These are phyloP conservation scores for Probosciger aterrimus DNA, from an alignment of 2,113 vertebrate genomes.

Conservation along the genomic window DNA sequence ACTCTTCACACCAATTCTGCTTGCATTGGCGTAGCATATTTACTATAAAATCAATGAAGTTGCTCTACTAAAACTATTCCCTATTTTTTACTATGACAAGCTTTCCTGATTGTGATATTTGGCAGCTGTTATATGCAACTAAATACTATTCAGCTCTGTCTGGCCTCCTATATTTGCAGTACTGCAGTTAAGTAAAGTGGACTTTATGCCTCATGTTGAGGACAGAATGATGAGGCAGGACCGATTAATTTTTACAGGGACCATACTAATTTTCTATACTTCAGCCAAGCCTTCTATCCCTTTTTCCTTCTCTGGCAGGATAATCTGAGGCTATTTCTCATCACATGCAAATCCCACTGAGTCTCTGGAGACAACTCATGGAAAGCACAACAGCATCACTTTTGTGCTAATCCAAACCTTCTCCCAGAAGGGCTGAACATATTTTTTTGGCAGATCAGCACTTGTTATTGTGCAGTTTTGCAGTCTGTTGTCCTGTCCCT, in stretches of 20 bases:
- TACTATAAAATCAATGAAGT: neutral
- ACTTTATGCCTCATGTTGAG: neutral
- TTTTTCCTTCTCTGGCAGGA: constrained; percentile 26
- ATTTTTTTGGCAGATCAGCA: constrained; percentile 29
- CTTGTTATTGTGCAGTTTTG: constrained; percentile 31
- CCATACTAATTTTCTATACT: constrained; percentile 25
- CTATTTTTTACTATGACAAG: neutral
- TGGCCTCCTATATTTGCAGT: neutral
- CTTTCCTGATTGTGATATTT: neutral
- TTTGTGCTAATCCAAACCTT: constrained; percentile 40
- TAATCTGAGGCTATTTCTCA: constrained; percentile 42
- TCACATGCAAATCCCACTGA: constrained; percentile 32
- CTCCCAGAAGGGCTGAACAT: constrained; percentile 21
- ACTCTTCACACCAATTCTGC: neutral
- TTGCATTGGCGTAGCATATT: neutral
- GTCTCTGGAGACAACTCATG: constrained; percentile 29
- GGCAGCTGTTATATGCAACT: neutral
- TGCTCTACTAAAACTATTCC: neutral
- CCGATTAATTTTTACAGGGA: constrained; percentile 16
- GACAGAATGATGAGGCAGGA: neutral
- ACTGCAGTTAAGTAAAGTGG: neutral
- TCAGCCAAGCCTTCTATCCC: neutral
- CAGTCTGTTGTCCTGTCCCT: constrained; percentile 25
- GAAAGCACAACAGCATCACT: constrained; percentile 32
- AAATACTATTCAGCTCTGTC: neutral